Conservation (phyloP, 2,888 invertebrate species). For the Unio delphinus region DNA sequence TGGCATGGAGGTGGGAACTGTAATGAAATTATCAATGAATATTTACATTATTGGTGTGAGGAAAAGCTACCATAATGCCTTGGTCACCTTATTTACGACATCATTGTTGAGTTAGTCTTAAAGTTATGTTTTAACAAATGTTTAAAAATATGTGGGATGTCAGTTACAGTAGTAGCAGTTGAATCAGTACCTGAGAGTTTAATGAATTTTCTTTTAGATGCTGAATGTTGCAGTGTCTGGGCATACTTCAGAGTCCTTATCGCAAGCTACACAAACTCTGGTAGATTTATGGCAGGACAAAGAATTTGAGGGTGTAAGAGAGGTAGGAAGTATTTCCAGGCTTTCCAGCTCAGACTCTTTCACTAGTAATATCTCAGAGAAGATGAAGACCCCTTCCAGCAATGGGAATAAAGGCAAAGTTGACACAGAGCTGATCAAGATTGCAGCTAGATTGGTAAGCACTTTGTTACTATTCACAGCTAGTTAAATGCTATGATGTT, state of each 20-base stretch:
- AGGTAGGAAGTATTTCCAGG: slow-evolving; percentile 15
- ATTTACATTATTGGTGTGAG: too few relatives aligned
- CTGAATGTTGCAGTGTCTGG: slow-evolving; percentile 70
- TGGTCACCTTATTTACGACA: too few relatives aligned
- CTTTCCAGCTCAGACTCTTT: slow-evolving; percentile 29
- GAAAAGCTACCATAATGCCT: too few relatives aligned
- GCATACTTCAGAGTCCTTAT: slow-evolving; percentile 57
- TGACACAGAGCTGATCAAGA: slow-evolving; percentile 56
- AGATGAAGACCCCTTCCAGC: slow-evolving; percentile 10
- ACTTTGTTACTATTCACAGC: background rate
- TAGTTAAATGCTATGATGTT: too few relatives aligned
- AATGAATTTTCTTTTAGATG: slow-evolving; percentile 57
- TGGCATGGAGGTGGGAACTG: too few relatives aligned
- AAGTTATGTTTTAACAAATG: too few relatives aligned
- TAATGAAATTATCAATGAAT: too few relatives aligned
- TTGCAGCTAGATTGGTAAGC: slow-evolving; percentile 77
- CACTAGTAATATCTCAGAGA: slow-evolving; percentile 32
- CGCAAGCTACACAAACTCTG: slow-evolving; percentile 53
- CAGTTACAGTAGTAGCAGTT: too few relatives aligned
- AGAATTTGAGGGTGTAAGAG: slow-evolving; percentile 46
- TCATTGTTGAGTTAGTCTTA: too few relatives aligned
- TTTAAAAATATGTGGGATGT: too few relatives aligned
- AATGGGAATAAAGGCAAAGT: slow-evolving; percentile 22
- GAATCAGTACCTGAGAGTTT: too few relatives aligned
- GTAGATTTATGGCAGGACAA: slow-evolving; percentile 56